A percentile compares a stretch with the other conserved stretches of the same genome.
Evolutionary conservation across 1,140 invertebrate genomes (phyloP).

Genomic region (Thrips palmi): DNA sequence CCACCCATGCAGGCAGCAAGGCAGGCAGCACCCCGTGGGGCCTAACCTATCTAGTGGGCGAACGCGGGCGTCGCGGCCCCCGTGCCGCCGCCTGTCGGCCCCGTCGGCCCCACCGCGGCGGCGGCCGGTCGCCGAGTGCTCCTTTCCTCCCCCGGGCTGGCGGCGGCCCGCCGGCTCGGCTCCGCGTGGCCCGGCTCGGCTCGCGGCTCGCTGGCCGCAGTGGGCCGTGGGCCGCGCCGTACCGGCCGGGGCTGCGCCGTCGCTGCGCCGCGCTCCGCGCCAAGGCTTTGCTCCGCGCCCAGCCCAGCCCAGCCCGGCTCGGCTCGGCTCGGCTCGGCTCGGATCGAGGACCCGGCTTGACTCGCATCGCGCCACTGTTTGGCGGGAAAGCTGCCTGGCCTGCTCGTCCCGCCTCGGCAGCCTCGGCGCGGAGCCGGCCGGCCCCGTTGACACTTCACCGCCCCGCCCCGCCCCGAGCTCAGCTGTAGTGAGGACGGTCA

Average conservation of each 20-base stretch:
- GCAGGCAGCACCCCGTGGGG: constrained; percentile 9
- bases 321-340: neutral
- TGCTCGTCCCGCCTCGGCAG: too few relatives aligned
- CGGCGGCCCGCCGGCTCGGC: constrained; percentile 14
- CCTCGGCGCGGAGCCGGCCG: too few relatives aligned
- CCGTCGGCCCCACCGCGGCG: neutral
- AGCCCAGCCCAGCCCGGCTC: too few relatives aligned
- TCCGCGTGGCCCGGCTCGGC: constrained; percentile 17
- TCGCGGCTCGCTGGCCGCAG: constrained; percentile 19
- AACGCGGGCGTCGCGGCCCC: constrained; percentile 15
- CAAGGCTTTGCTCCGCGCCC: constrained; percentile 8
- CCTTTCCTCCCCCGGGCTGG: constrained; percentile 13
- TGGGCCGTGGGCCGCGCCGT: constrained; percentile 11
- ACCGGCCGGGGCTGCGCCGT: constrained; percentile 13
- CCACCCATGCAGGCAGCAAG: too few relatives aligned
- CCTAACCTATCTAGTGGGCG: constrained; percentile 16
- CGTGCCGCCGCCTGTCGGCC: constrained; percentile 10
- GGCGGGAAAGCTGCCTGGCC: too few relatives aligned
- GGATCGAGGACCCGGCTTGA: neutral
- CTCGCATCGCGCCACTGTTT: too few relatives aligned
- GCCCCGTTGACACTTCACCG: too few relatives aligned
- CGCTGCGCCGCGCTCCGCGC: constrained; percentile 8
- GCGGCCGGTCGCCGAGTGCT: constrained; percentile 2
- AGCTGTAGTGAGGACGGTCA: too few relatives aligned
- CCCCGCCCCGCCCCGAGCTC: too few relatives aligned